A percentile compares a stretch with the other conserved stretches of the same genome.
Evolutionary conservation across 2,113 vertebrate genomes (phyloP).

Genomic region (Sterrhoptilus dennistouni): DNA sequence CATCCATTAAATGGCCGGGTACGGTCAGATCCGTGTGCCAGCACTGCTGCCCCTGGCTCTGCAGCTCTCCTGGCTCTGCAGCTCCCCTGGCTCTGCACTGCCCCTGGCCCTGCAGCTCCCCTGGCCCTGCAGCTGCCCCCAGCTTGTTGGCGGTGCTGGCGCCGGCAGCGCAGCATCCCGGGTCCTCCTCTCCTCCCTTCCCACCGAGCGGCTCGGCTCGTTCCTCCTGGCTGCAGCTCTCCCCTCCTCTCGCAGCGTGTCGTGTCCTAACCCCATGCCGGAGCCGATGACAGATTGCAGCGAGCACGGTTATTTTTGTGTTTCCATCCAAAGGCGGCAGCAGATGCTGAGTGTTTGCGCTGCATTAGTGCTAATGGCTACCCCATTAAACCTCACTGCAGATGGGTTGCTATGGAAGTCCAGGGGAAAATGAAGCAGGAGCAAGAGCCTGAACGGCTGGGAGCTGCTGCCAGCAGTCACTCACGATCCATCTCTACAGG

Average conservation of each 20-base stretch:
- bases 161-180: not conserved
- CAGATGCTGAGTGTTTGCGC: constrained; percentile 88
- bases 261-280: not conserved
- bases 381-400: constrained; percentile 84
- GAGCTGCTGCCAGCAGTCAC: constrained; percentile 83
- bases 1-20: rapidly evolving
- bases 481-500: not conserved
- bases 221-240: constrained; percentile 37
- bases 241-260: not conserved
- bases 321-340: constrained; percentile 77
- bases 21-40: rapidly evolving
- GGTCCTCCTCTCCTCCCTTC: not conserved
- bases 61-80: not conserved
- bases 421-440: constrained; percentile 59
- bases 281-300: constrained; percentile 41
- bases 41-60: not conserved
- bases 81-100: not conserved
- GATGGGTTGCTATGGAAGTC: constrained; percentile 86
- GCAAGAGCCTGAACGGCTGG: constrained; percentile 69
- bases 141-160: rapidly evolving
- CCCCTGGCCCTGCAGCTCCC: not conserved
- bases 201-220: not conserved
- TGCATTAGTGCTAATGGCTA: constrained; percentile 91
- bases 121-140: not conserved
- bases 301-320: constrained; percentile 58